phyloP scores from a whole-genome alignment of 2,888 invertebrate species.

The Mayetiola destructor region DNA sequence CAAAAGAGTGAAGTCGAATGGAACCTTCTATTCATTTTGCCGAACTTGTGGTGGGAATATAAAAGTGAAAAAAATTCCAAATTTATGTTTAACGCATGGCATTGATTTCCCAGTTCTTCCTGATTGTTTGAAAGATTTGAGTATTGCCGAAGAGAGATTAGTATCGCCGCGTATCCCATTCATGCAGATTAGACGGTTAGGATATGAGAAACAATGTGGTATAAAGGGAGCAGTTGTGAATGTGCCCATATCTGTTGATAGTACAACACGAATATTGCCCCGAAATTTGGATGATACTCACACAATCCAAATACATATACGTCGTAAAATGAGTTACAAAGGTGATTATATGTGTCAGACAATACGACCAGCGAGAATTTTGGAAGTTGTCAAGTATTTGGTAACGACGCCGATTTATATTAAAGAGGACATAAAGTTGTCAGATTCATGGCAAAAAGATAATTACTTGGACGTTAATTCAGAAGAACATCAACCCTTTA shows the following conservation, averaged over 20 bases:
- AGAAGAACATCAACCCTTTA: too few relatives aligned
- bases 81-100: too few relatives aligned
- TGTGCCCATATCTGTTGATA: constrained; percentile 19
- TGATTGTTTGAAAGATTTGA: constrained; percentile 18
- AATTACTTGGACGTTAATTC: too few relatives aligned
- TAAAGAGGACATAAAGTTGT: too few relatives aligned
- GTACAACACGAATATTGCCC: constrained; percentile 18
- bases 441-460: too few relatives aligned
- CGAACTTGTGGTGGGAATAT: too few relatives aligned
- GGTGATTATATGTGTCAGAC: constrained; percentile 19
- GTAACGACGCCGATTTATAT: neutral
- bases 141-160: constrained; percentile 20
- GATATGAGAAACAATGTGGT: constrained; percentile 21
- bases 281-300: constrained; percentile 17
- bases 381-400: constrained; percentile 19
- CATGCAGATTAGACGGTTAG: constrained; percentile 19
- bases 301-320: constrained; percentile 19
- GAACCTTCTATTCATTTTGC: too few relatives aligned
- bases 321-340: constrained; percentile 15
- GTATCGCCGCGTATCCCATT: constrained; percentile 19
- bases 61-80: too few relatives aligned
- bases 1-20: too few relatives aligned
- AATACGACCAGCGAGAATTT: constrained; percentile 18
- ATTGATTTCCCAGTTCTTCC: constrained; percentile 14
- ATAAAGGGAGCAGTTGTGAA: constrained; percentile 19